Conservation (phyloP, 2,797 vertebrate genomes). For the Fringilla coelebs region DNA sequence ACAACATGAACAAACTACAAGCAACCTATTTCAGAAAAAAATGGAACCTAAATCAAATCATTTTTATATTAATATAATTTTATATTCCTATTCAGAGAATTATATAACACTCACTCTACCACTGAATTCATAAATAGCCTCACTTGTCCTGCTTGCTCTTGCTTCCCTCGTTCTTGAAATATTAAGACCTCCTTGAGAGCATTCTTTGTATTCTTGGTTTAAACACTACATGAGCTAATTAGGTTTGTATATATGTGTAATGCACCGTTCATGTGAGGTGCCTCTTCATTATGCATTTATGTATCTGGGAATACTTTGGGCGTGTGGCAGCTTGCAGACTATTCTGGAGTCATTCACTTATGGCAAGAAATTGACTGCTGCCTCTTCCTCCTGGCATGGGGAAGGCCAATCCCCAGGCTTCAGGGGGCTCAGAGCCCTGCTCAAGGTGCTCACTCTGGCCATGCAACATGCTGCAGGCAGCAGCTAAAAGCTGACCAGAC, state of each 20-base stretch:
- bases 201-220: neutral
- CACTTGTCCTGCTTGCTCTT: neutral
- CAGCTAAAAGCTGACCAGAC: neutral
- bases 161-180: neutral
- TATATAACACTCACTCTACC: neutral
- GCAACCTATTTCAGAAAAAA: neutral
- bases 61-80: neutral
- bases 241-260: neutral
- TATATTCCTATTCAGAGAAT: neutral
- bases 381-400: neutral
- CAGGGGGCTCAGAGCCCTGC: neutral
- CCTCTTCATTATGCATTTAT: neutral
- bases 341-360: neutral
- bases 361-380: neutral
- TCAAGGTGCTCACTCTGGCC: neutral
- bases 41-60: neutral
- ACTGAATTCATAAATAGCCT: neutral
- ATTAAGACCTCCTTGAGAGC: neutral
- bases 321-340: neutral
- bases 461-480: rapidly evolving
- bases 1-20: neutral
- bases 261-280: neutral
- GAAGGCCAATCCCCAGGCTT: neutral
- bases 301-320: neutral
- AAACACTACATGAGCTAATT: neutral